phyloP scores from a whole-genome alignment of 37 sponge, comb jelly and placozoan species.

The Eunapius fragilis region DNA sequence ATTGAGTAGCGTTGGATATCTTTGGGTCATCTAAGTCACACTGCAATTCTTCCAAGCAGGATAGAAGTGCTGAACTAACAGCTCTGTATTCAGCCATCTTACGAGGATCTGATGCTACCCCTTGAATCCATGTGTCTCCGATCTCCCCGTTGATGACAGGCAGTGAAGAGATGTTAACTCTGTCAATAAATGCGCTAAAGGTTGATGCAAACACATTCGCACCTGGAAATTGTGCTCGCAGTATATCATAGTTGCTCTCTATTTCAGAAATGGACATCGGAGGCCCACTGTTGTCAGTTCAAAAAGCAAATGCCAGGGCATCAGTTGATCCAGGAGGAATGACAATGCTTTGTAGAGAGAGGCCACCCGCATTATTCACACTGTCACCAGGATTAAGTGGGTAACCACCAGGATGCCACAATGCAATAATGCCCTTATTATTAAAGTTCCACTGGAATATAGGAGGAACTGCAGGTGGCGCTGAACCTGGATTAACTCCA shows the following conservation, averaged over 20 bases:
- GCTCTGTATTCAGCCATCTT: conserved; percentile 57
- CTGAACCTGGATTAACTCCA: conserved; percentile 71
- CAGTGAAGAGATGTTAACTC: conserved; percentile 3
- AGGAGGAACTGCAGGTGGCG: conserved; percentile 73
- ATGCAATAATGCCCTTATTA: conserved; percentile 21
- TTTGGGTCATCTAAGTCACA: conserved; percentile 14
- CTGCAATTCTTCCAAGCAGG: neutral
- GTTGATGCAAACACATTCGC: conserved; percentile 67
- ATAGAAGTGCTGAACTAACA: neutral
- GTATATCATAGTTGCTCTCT: conserved; percentile 19
- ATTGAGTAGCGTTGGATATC: conserved; percentile 16
- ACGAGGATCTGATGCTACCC: conserved; percentile 62
- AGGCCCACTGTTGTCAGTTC: conserved; percentile 82
- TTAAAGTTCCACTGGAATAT: conserved; percentile 55
- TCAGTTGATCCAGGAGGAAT: conserved; percentile 12
- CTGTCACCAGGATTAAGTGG: conserved; percentile 53
- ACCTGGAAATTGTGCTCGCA: conserved; percentile 35
- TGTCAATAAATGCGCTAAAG: conserved; percentile 34
- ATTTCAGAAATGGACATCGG: conserved; percentile 56
- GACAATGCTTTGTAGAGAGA: conserved; percentile 41
- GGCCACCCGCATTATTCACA: conserved; percentile 41
- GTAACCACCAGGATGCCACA: conserved; percentile 85
- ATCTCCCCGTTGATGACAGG: conserved; percentile 35
- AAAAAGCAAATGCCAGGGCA: conserved; percentile 72
- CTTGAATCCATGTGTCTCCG: conserved; percentile 81